Percentiles rank a stretch among this genome's conserved stretches.
Evolutionary conservation across 2,797 vertebrate genomes (phyloP).

Genomic region (Rhyacichthys aspro): DNA sequence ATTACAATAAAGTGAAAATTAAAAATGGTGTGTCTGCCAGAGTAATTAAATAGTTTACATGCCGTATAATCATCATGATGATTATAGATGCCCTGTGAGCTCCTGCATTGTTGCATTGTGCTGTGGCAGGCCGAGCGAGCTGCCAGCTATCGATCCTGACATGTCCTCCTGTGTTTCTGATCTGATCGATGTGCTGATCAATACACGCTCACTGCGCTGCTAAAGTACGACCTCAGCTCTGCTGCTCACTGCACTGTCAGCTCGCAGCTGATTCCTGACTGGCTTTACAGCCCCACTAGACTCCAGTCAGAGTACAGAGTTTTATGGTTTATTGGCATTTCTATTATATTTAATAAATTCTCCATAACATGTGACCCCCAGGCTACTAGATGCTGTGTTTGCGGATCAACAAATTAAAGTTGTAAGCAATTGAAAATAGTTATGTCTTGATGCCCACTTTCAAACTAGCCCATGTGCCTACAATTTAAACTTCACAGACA

Average conservation of each 20-base stretch:
- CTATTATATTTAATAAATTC: not conserved
- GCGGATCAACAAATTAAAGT: too few relatives aligned
- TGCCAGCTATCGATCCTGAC: conserved; percentile 31
- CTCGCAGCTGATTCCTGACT: conserved; percentile 25
- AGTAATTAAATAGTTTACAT: not conserved
- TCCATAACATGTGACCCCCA: not conserved
- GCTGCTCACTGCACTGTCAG: conserved; percentile 33
- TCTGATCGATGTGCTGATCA: conserved; percentile 44
- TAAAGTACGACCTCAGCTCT: conserved; percentile 1
- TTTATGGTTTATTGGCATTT: not conserved
- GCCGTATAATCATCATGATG: not conserved
- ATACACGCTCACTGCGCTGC: conserved; percentile 14
- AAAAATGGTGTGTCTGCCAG: not conserved
- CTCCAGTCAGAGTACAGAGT: not conserved
- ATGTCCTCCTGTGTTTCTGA: conserved; percentile 31
- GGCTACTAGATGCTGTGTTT: not conserved
- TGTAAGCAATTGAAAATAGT: too few relatives aligned
- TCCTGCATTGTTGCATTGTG: conserved; percentile 19
- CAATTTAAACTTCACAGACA: too few relatives aligned
- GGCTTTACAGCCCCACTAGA: conserved; percentile 1
- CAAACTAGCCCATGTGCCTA: too few relatives aligned
- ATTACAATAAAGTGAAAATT: not conserved
- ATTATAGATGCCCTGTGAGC: conserved; percentile 6
- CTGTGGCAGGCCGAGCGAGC: conserved; percentile 22
- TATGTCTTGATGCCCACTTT: too few relatives aligned